Evolutionary conservation across 2,113 vertebrate genomes (phyloP).

Genomic region (Panthera tigris): DNA sequence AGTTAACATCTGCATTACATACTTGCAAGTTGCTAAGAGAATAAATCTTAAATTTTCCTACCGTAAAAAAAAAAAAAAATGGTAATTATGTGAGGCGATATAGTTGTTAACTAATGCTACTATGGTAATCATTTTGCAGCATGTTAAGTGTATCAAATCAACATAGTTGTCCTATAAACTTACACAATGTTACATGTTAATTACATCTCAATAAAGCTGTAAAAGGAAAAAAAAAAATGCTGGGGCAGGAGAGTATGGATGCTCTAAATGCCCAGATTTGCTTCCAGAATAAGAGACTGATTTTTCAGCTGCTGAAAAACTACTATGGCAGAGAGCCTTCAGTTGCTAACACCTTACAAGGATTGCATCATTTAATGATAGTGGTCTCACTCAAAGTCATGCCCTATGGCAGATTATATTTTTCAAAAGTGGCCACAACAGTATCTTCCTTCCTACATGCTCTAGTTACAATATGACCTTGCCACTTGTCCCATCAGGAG

Average conservation of each 20-base stretch:
- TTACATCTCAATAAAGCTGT: neutral
- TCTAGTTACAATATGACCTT: neutral
- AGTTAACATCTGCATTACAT: neutral
- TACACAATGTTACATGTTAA: neutral
- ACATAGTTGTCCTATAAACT: neutral
- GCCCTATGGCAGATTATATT: neutral
- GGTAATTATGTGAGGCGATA: neutral
- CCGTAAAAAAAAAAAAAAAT: neutral
- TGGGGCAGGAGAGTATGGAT: neutral
- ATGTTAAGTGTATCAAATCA: neutral
- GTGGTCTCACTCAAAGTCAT: neutral
- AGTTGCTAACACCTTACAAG: neutral
- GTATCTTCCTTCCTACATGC: neutral
- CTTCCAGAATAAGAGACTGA: neutral
- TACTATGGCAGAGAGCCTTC: neutral
- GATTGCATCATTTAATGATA: neutral
- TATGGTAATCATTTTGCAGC: neutral
- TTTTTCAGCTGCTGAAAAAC: neutral
- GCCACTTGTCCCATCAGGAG: neutral
- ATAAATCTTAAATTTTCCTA: neutral
- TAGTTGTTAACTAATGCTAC: neutral
- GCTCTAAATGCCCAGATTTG: neutral
- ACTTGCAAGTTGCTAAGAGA: neutral
- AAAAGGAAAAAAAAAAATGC: neutral
- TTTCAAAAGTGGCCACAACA: neutral